These are phyloP conservation scores for Oligia latruncula DNA, from an alignment of 2,888 invertebrate species.

Conservation along the genomic window DNA sequence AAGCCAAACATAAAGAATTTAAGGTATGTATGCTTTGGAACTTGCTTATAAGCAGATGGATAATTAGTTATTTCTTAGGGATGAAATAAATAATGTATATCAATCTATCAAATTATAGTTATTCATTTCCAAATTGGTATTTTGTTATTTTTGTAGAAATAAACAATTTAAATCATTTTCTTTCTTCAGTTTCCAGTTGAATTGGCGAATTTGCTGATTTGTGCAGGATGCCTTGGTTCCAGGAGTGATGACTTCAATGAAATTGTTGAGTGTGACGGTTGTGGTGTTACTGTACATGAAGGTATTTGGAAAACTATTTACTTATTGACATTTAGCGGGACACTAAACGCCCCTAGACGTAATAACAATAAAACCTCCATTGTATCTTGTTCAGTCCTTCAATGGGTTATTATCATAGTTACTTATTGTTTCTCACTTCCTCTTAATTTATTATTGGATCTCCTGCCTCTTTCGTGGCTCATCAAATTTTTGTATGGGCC, in stretches of 20 bases:
- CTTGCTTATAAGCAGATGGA: background rate
- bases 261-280: conserved; percentile 99
- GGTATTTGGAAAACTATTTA: conserved; percentile 84
- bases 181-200: conserved; percentile 82
- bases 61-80: no score
- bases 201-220: conserved; percentile 94
- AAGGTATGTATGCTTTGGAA: conserved; percentile 74
- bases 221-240: conserved; percentile 98
- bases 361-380: no score
- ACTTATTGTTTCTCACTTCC: background rate
- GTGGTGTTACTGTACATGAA: conserved; percentile 99
- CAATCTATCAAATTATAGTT: background rate
- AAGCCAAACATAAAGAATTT: conserved; percentile 84
- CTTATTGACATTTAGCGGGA: no score
- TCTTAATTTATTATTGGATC: no score
- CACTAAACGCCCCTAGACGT: no score
- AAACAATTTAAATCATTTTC: conserved; percentile 10
- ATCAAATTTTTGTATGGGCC: no score
- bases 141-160: background rate
- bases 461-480: background rate
- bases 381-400: no score
- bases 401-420: background rate
- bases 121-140: background rate
- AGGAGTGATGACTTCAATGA: conserved; percentile 98
- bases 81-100: no score